These are phyloP conservation scores for Accipiter virgatus DNA, from an alignment of 2,113 vertebrate species.

Conservation along the genomic window DNA sequence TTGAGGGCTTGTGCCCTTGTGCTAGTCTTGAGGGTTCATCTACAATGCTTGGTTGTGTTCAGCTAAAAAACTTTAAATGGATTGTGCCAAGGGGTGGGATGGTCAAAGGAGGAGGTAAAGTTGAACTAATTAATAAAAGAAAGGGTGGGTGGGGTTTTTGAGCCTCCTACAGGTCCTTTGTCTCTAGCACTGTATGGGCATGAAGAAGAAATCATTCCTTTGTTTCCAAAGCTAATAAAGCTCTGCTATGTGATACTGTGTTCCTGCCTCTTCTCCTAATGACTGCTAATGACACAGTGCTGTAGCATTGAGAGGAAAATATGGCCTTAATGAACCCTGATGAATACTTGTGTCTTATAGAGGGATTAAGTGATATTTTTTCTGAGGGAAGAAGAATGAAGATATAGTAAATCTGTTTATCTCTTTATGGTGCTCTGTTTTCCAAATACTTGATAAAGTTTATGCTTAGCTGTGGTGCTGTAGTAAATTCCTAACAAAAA, in stretches of 20 bases:
- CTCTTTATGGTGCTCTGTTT: background rate
- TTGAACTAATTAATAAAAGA: background rate
- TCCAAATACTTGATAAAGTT: background rate
- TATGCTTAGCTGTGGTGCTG: background rate
- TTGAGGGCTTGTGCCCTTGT: background rate
- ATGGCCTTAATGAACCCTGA: background rate
- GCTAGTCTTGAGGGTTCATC: background rate
- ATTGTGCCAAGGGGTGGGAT: background rate
- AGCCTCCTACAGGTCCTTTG: background rate
- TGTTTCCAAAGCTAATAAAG: background rate
- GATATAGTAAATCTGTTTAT: background rate
- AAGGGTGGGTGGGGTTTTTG: background rate
- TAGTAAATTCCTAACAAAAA: background rate
- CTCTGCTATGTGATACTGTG: background rate
- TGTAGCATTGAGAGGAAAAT: background rate
- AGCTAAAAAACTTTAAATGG: no score
- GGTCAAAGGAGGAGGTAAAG: background rate
- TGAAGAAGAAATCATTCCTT: background rate
- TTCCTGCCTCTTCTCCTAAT: background rate
- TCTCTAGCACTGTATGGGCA: background rate
- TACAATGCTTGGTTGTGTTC: background rate
- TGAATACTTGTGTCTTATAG: background rate
- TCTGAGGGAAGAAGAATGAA: background rate
- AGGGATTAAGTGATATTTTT: background rate
- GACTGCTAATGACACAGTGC: background rate